Conservation (phyloP, 1,140 invertebrate species). For the Drosophila sproati region DNA sequence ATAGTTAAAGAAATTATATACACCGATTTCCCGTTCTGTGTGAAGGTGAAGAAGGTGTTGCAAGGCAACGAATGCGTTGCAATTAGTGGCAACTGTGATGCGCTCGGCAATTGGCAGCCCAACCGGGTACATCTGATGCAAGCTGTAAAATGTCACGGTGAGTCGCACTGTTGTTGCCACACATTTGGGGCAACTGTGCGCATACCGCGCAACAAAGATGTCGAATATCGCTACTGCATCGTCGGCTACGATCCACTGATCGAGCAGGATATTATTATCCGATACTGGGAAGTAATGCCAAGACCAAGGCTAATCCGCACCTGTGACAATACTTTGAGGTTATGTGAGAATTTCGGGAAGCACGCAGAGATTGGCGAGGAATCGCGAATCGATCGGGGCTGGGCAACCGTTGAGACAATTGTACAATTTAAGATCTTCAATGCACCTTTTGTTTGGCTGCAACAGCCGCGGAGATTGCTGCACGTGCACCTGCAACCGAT, state of each 20-base stretch:
- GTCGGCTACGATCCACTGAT: constrained; percentile 86
- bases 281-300: constrained; percentile 93
- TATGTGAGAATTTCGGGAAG: constrained; percentile 87
- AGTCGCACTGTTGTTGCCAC: not conserved
- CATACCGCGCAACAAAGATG: constrained; percentile 88
- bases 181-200: constrained; percentile 85
- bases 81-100: constrained; percentile 84
- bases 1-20: constrained; percentile 14
- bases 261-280: constrained; percentile 87
- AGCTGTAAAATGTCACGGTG: constrained; percentile 23
- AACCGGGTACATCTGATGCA: constrained; percentile 85
- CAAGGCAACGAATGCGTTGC: constrained; percentile 84
- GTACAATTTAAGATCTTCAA: constrained; percentile 94
- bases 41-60: constrained; percentile 15
- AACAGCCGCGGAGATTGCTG: constrained; percentile 89
- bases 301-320: constrained; percentile 86
- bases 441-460: constrained; percentile 89
- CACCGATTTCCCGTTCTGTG: constrained; percentile 64
- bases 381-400: constrained; percentile 90
- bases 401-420: constrained; percentile 93
- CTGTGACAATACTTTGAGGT: constrained; percentile 67
- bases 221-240: constrained; percentile 93
- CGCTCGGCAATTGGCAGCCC: constrained; percentile 85
- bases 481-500: constrained; percentile 91
- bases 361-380: constrained; percentile 57